These are phyloP conservation scores for Notodonta ziczac DNA, from an alignment of 2,888 invertebrate species.

Conservation along the genomic window DNA sequence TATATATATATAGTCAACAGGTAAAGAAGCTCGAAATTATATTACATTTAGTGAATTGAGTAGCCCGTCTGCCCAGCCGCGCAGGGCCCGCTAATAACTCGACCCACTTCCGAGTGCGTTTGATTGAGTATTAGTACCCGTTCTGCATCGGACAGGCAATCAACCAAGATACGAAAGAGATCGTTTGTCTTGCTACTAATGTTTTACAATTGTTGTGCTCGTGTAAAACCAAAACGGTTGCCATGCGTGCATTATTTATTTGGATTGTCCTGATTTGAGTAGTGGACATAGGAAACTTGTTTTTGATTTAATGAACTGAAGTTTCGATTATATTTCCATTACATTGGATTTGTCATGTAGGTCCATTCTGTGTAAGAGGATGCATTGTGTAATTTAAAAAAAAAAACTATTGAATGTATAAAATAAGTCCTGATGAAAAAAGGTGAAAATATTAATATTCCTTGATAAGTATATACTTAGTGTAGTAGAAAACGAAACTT, in stretches of 20 bases:
- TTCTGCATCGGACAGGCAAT: conserved; percentile 55
- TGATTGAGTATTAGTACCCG: conserved; percentile 49
- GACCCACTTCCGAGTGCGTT: conserved; percentile 44
- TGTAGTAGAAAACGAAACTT: not conserved
- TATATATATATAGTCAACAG: too few relatives aligned
- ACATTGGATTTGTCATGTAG: too few relatives aligned
- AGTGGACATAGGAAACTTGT: not conserved
- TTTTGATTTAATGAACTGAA: too few relatives aligned
- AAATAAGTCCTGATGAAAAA: too few relatives aligned
- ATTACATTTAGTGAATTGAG: not conserved
- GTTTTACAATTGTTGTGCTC: conserved; percentile 50
- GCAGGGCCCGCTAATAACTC: conserved; percentile 49
- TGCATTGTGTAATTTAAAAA: too few relatives aligned
- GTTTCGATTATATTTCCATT: too few relatives aligned
- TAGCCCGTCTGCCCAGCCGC: conserved; percentile 1
- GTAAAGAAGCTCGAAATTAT: too few relatives aligned
- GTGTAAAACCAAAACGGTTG: conserved; percentile 30
- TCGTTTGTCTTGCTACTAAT: conserved; percentile 67
- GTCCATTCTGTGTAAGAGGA: too few relatives aligned
- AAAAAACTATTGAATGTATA: too few relatives aligned
- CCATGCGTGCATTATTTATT: not conserved
- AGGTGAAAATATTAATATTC: too few relatives aligned
- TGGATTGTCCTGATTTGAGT: not conserved
- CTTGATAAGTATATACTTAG: too few relatives aligned
- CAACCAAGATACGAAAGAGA: conserved; percentile 54